Percentiles rank a stretch among this genome's conserved stretches.
These are phyloP conservation scores for Osmoderma eremita DNA, from an alignment of 2,888 invertebrate species.

Conservation along the genomic window DNA sequence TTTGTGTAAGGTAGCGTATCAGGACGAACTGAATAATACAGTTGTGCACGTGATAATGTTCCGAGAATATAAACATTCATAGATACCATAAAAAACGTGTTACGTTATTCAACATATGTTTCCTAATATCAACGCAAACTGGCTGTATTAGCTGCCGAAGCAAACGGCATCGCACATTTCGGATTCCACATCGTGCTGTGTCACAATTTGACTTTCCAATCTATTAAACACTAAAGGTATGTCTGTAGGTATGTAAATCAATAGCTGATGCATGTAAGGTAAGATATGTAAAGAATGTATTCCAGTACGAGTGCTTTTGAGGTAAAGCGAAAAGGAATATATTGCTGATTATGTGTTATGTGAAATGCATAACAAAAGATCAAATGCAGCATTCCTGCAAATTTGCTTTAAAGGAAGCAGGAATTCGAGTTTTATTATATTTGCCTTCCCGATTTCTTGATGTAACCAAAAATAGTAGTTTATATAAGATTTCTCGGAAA, in stretches of 20 bases:
- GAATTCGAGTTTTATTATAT: too few species aligned
- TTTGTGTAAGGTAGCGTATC: conserved; percentile 13
- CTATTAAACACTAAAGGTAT: not conserved
- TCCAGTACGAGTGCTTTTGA: too few species aligned
- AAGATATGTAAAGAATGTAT: not conserved
- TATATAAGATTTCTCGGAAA: too few species aligned
- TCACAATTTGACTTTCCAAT: not conserved
- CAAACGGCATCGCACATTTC: not conserved
- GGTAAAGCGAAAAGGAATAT: too few species aligned
- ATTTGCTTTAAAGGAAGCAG: too few species aligned
- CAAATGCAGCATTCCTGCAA: too few species aligned
- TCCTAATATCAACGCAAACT: conserved; percentile 8
- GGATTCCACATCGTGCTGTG: not conserved
- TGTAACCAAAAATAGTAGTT: too few species aligned
- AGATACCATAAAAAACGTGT: conserved; percentile 21
- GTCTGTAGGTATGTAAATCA: not conserved
- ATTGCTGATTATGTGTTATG: too few species aligned
- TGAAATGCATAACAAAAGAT: too few species aligned
- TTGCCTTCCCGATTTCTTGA: too few species aligned
- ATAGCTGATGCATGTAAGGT: not conserved
- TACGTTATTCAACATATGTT: conserved; percentile 7
- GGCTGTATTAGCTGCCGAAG: not conserved
- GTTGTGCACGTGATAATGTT: conserved; percentile 23
- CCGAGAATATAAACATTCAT: conserved; percentile 27
- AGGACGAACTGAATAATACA: conserved; percentile 10